Conservation (phyloP, 2,888 invertebrate species). For the Drosophila fulvimacula region DNA sequence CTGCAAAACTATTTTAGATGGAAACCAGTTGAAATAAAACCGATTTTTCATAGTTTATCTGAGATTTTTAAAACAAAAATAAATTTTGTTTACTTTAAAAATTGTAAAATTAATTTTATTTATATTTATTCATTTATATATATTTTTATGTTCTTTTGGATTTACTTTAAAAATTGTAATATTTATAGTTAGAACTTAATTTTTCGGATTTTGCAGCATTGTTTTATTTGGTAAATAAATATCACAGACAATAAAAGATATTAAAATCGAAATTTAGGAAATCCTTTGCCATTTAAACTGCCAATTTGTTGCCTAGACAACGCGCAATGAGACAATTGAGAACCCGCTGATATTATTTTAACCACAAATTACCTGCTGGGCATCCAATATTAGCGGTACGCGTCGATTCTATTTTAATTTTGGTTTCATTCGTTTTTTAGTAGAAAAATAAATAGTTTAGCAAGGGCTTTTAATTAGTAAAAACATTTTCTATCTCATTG, state of each 20-base stretch:
- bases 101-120: too few relatives aligned
- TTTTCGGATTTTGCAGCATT: neutral
- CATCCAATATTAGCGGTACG: constrained; percentile 79
- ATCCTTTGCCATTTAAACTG: constrained; percentile 28
- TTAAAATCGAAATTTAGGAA: constrained; percentile 22
- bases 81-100: too few relatives aligned
- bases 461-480: constrained; percentile 37
- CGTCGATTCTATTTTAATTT: constrained; percentile 73
- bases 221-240: neutral
- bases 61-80: too few relatives aligned
- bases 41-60: too few relatives aligned
- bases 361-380: constrained; percentile 73
- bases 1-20: neutral
- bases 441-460: constrained; percentile 44
- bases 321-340: constrained; percentile 15
- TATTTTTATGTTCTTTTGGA: too few relatives aligned
- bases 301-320: constrained; percentile 46
- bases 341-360: constrained; percentile 11
- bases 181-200: neutral
- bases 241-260: neutral
- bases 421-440: constrained; percentile 30
- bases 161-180: too few relatives aligned
- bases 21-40: too few relatives aligned
- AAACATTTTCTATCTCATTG: constrained; percentile 9
- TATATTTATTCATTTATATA: neutral